Evolutionary conservation across 1,140 invertebrate genomes (phyloP).

Genomic region (Hermetia illucens): DNA sequence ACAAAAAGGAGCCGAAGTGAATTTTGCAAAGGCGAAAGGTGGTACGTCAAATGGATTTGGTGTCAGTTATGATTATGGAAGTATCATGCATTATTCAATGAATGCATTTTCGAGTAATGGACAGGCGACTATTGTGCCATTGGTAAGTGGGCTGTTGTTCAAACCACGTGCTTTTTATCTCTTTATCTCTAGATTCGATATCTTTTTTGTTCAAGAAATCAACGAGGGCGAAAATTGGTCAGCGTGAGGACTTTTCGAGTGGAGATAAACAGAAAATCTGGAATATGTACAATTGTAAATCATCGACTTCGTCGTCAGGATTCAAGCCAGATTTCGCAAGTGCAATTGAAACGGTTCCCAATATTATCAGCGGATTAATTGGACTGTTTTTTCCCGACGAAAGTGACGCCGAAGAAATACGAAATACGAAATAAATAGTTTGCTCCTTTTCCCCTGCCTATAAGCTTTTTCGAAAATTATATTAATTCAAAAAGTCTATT

Average conservation of each 20-base stretch:
- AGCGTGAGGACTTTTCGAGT: conserved; percentile 52
- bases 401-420: too few species aligned
- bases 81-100: conserved; percentile 67
- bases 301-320: conserved; percentile 3
- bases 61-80: conserved; percentile 61
- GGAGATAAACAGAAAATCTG: conserved; percentile 57
- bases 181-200: not conserved
- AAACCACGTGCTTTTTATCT: not conserved
- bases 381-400: not conserved
- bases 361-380: not conserved
- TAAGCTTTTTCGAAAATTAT: too few species aligned
- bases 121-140: conserved; percentile 45
- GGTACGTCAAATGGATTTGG: conserved; percentile 39
- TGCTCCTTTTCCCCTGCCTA: too few species aligned
- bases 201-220: not conserved
- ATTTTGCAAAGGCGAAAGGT: conserved; percentile 50
- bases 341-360: not conserved
- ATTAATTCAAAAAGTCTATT: too few species aligned
- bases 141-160: conserved; percentile 28
- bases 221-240: conserved; percentile 37
- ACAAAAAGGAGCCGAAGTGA: conserved; percentile 43
- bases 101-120: conserved; percentile 59
- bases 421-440: too few species aligned
- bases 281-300: conserved; percentile 54
- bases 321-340: not conserved